Percentiles rank a stretch among this genome's conserved stretches.
phyloP scores from a whole-genome alignment of 2,113 vertebrate species.

The Ciconia maguari region DNA sequence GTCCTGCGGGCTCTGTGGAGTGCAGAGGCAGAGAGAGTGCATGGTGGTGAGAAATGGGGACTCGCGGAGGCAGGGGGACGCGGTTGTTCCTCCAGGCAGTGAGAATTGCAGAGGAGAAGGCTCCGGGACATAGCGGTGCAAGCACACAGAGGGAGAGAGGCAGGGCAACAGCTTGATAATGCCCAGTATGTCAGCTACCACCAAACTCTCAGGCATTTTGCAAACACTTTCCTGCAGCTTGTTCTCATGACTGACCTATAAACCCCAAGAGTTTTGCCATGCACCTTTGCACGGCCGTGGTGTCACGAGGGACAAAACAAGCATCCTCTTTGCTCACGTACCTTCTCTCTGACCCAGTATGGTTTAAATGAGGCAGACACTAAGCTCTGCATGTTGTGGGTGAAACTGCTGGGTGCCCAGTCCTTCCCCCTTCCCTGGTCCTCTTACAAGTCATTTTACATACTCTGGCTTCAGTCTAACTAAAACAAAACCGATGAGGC shows the following conservation, averaged over 20 bases:
- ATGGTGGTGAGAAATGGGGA: background rate
- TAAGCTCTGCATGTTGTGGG: background rate
- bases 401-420: background rate
- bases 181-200: background rate
- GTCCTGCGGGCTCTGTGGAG: background rate
- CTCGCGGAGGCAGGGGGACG: background rate
- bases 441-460: constrained; percentile 23
- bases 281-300: accelerated
- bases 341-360: background rate
- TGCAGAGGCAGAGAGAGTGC: background rate
- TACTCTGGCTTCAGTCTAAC: constrained; percentile 51
- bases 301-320: background rate
- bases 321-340: background rate
- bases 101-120: background rate
- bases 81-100: background rate
- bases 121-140: background rate
- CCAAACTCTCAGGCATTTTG: background rate
- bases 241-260: background rate
- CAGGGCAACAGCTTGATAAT: background rate
- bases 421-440: constrained; percentile 10
- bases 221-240: background rate
- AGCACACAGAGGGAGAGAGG: background rate
- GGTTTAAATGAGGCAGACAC: background rate
- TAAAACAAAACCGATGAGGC: constrained; percentile 23
- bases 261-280: background rate